Conservation (phyloP, 2,888 invertebrate species). For the Phanerotoma sp. region DNA sequence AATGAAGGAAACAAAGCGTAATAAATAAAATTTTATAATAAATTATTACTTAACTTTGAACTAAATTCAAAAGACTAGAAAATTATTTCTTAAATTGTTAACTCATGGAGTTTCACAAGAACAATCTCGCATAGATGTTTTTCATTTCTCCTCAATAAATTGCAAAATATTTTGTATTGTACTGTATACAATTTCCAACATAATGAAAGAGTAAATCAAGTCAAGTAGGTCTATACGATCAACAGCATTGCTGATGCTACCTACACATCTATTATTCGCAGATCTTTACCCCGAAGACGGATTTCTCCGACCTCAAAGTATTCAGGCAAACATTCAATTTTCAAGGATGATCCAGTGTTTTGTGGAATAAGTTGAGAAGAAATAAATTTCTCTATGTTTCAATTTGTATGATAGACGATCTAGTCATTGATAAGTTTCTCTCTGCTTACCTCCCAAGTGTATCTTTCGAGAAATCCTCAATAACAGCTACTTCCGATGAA, state of each 20-base stretch:
- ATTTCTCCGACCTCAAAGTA: constrained; percentile 55
- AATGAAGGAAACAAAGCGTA: no score
- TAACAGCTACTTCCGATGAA: constrained; percentile 47
- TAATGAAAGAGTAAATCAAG: background rate
- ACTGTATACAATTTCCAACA: background rate
- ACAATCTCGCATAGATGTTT: no score
- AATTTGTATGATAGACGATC: background rate
- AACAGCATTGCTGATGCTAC: constrained; percentile 11
- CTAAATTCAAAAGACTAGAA: no score
- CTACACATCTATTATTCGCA: constrained; percentile 12
- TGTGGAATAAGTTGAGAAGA: background rate
- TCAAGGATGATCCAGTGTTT: background rate
- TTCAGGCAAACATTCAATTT: constrained; percentile 18
- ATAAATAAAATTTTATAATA: no score
- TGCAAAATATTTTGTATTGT: no score
- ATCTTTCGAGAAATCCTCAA: constrained; percentile 54
- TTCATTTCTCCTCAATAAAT: no score
- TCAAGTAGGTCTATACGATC: background rate
- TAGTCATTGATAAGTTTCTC: background rate
- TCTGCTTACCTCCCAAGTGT: constrained; percentile 53
- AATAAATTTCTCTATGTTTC: background rate
- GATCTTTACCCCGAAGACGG: constrained; percentile 26
- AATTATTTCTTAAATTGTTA: no score
- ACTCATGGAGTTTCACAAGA: no score
- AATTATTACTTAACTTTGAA: no score